These are phyloP conservation scores for Agrotis exclamationis DNA, from an alignment of 2,888 invertebrate genomes.

Conservation along the genomic window DNA sequence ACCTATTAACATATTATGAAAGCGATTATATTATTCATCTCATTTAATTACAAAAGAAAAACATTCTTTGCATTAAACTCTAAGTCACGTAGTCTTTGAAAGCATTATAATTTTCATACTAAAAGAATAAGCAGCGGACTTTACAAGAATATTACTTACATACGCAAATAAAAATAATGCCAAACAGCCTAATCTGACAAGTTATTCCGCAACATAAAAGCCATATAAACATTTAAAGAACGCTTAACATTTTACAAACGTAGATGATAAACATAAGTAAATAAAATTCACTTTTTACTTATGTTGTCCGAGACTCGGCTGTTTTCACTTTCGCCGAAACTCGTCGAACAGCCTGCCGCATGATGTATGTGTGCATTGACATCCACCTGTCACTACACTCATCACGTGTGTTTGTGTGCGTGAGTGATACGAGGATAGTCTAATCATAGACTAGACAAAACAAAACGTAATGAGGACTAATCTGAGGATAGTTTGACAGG, in stretches of 20 bases:
- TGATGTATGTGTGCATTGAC: slow-evolving; percentile 62
- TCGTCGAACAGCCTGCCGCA: slow-evolving; percentile 60
- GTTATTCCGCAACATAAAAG: slow-evolving; percentile 33
- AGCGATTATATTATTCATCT: neutral
- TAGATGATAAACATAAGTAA: slow-evolving; percentile 54
- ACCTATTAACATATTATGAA: slow-evolving; percentile 14
- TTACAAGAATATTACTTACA: slow-evolving; percentile 9
- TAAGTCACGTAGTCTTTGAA: neutral
- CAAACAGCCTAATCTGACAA: slow-evolving; percentile 13
- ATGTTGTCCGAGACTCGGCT: slow-evolving; percentile 34
- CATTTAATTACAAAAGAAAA: neutral
- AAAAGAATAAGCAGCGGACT: slow-evolving; percentile 7
- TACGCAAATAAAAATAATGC: slow-evolving; percentile 15
- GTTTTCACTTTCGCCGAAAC: slow-evolving; percentile 76
- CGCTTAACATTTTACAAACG: slow-evolving; percentile 41
- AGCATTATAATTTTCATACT: neutral
- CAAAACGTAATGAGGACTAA: slow-evolving; percentile 35
- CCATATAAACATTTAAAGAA: slow-evolving; percentile 38
- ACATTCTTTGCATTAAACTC: neutral
- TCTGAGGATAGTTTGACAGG: too few species aligned
- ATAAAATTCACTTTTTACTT: slow-evolving; percentile 69
- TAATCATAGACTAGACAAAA: slow-evolving; percentile 17
- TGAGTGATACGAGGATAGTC: slow-evolving; percentile 5
- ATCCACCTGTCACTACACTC: slow-evolving; percentile 35
- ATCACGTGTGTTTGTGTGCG: slow-evolving; percentile 12